phyloP scores from a whole-genome alignment of 2,797 vertebrate species.

The Fratercula arctica region DNA sequence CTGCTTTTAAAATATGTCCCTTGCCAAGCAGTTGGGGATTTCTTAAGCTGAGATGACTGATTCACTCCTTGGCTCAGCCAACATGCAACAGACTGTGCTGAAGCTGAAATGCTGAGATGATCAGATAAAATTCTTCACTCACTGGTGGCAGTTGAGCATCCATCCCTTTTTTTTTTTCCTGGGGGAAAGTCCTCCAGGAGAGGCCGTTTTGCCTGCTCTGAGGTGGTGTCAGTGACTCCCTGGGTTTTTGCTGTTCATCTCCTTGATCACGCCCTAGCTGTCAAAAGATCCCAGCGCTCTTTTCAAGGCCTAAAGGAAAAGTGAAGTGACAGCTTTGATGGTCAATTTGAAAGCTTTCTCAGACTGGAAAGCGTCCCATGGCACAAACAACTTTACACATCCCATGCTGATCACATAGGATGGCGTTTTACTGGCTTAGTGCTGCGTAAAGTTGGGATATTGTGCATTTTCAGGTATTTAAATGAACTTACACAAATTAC shows the following conservation, averaged over 20 bases:
- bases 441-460: neutral
- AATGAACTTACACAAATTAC: neutral
- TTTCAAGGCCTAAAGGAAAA: constrained; percentile 36
- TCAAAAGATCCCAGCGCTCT: neutral
- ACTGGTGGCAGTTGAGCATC: neutral
- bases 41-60: constrained; percentile 33
- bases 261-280: neutral
- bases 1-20: neutral
- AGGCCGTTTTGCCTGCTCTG: neutral
- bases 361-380: neutral
- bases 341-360: neutral
- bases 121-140: constrained; percentile 49
- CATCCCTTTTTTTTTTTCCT: neutral
- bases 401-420: neutral
- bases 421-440: neutral
- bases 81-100: neutral
- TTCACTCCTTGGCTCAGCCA: neutral
- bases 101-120: constrained; percentile 10
- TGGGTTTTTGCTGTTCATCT: neutral
- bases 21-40: constrained; percentile 5
- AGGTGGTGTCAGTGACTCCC: neutral
- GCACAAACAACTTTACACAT: neutral
- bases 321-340: neutral
- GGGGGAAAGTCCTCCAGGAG: neutral
- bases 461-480: neutral